Evolutionary conservation across 2,888 invertebrate species (phyloP).

Genomic region (Himalopsyche kuldschensis): DNA sequence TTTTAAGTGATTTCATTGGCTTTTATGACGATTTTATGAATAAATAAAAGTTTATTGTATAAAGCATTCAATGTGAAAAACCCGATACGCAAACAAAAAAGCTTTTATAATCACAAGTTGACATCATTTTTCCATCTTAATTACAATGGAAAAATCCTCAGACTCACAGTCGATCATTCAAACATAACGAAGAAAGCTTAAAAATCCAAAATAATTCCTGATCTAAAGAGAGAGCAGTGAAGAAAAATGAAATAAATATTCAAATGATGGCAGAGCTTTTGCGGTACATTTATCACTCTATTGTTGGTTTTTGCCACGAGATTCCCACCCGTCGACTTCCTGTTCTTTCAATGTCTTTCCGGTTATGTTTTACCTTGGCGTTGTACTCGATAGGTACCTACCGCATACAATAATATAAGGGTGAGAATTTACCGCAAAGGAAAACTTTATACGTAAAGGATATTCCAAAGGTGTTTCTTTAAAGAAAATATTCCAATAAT

Average conservation of each 20-base stretch:
- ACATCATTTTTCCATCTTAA: slow-evolving; percentile 18
- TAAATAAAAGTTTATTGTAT: background rate
- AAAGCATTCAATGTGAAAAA: background rate
- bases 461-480: background rate
- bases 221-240: slow-evolving; percentile 22
- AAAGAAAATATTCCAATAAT: no score
- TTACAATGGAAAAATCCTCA: slow-evolving; percentile 25
- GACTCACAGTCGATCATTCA: slow-evolving; percentile 17
- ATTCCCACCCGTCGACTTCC: slow-evolving; percentile 17
- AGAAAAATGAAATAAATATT: slow-evolving; percentile 39
- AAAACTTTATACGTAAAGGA: background rate
- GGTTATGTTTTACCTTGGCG: background rate
- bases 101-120: background rate
- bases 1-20: background rate
- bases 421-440: background rate
- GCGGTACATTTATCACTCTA: slow-evolving; percentile 30
- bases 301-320: slow-evolving; percentile 19
- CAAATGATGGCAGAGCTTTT: slow-evolving; percentile 24
- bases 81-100: background rate
- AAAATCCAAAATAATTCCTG: slow-evolving; percentile 35
- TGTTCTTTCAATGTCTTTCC: slow-evolving; percentile 29
- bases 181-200: slow-evolving; percentile 26
- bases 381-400: background rate
- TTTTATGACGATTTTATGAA: background rate
- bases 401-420: background rate